Percentiles rank a stretch among this genome's conserved stretches.
Evolutionary conservation across 1,140 invertebrate species (phyloP).

Genomic region (Neuroterus valhalla): DNA sequence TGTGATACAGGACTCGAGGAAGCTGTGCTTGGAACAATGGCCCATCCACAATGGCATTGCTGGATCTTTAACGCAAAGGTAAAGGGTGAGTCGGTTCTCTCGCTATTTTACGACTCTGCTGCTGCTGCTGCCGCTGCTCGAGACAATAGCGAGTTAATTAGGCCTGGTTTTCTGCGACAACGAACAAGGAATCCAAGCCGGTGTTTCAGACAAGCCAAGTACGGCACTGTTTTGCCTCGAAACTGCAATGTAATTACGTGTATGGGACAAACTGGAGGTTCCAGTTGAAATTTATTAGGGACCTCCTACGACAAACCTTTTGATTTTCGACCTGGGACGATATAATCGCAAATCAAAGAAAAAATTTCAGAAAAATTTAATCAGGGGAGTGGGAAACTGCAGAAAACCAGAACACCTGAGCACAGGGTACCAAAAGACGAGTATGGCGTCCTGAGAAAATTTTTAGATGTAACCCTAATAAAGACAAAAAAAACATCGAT

Average conservation of each 20-base stretch:
- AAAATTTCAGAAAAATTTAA: too few relatives aligned
- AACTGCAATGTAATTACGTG: constrained; percentile 27
- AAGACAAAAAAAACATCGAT: not conserved
- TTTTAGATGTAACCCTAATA: too few relatives aligned
- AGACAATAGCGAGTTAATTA: constrained; percentile 27
- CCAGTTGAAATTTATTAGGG: constrained; percentile 10
- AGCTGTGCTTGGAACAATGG: constrained; percentile 10
- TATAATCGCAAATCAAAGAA: not conserved
- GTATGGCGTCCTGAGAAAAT: not conserved
- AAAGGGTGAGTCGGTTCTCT: constrained; percentile 20
- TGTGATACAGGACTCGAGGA: constrained; percentile 9
- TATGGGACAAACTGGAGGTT: constrained; percentile 25
- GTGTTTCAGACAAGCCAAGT: constrained; percentile 17
- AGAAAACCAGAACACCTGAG: too few relatives aligned
- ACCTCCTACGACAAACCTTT: constrained; percentile 7
- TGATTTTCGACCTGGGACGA: not conserved
- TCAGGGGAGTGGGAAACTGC: too few relatives aligned
- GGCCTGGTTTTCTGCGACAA: not conserved
- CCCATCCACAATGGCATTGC: constrained; percentile 12
- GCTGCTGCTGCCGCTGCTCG: constrained; percentile 2
- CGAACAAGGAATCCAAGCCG: constrained; percentile 9
- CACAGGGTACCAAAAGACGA: too few relatives aligned
- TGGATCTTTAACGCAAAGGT: constrained; percentile 8
- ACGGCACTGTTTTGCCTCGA: constrained; percentile 3
- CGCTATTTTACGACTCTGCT: constrained; percentile 15